A percentile compares a stretch with the other conserved stretches of the same genome.
phyloP scores from a whole-genome alignment of 2,888 invertebrate species.

The Yponomeuta evonymella region DNA sequence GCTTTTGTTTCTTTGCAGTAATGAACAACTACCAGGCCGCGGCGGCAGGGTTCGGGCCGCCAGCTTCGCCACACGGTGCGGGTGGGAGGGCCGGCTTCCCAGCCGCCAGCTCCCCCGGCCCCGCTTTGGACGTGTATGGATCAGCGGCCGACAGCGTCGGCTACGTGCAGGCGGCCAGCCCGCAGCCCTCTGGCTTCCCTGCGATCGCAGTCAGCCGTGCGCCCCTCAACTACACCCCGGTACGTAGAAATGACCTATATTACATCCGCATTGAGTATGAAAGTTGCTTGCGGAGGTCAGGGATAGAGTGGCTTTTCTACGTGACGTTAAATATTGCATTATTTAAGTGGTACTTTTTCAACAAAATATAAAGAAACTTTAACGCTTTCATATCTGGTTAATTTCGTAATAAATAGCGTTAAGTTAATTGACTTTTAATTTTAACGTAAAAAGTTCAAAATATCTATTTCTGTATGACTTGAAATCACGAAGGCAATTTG shows the following conservation, averaged over 20 bases:
- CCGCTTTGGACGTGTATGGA: constrained; percentile 95
- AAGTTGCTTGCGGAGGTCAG: background rate
- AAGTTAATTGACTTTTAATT: constrained; percentile 70
- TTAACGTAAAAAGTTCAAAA: constrained; percentile 67
- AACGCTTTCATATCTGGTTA: constrained; percentile 35
- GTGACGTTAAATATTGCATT: background rate
- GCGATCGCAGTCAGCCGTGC: constrained; percentile 95
- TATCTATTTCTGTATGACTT: constrained; percentile 57
- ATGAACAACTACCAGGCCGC: constrained; percentile 97
- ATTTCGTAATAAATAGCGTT: constrained; percentile 72
- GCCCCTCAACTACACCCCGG: constrained; percentile 95
- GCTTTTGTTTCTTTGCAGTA: constrained; percentile 75
- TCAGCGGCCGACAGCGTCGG: constrained; percentile 92
- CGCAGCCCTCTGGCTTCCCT: constrained; percentile 96
- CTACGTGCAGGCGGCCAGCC: constrained; percentile 97
- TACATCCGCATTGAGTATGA: background rate
- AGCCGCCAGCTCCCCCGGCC: constrained; percentile 93
- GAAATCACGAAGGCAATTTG: constrained; percentile 58
- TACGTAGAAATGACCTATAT: constrained; percentile 64
- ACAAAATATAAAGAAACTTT: constrained; percentile 5
- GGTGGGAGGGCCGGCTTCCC: constrained; percentile 89
- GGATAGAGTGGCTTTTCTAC: background rate
- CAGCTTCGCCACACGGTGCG: constrained; percentile 87
- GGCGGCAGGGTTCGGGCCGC: constrained; percentile 86
- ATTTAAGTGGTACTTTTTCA: background rate